Evolutionary conservation across 2,888 invertebrate species (phyloP).

Genomic region (Polia nebulosa): DNA sequence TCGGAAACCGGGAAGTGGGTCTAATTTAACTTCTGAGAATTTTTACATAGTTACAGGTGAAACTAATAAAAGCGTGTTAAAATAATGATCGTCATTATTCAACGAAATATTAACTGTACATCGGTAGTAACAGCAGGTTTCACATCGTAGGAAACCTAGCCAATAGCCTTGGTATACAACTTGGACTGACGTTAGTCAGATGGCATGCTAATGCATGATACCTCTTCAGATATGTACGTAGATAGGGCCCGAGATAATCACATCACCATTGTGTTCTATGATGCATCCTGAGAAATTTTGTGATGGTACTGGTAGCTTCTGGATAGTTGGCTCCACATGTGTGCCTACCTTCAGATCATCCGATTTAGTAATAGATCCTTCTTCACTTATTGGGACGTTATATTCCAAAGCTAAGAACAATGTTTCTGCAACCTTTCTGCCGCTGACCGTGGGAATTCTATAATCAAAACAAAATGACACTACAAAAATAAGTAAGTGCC

Average conservation of each 20-base stretch:
- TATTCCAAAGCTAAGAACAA: conserved; percentile 1
- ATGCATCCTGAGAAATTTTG: conserved; percentile 26
- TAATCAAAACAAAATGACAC: conserved; percentile 36
- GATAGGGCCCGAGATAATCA: conserved; percentile 35
- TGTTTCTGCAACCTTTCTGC: neutral
- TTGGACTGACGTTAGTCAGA: conserved; percentile 31
- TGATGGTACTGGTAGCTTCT: neutral
- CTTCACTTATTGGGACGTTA: neutral
- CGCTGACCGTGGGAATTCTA: conserved; percentile 13
- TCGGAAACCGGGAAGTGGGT: too few species aligned
- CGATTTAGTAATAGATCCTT: too few species aligned
- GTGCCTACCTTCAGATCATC: too few species aligned
- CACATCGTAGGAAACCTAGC: conserved; percentile 8
- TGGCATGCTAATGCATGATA: conserved; percentile 35
- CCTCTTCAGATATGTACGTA: conserved; percentile 38
- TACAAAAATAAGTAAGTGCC: conserved; percentile 26
- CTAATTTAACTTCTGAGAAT: too few species aligned
- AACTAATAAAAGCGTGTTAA: too few species aligned
- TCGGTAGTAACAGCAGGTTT: conserved; percentile 29
- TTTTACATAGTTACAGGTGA: too few species aligned
- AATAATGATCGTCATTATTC: conserved; percentile 27
- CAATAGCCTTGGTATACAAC: conserved; percentile 27
- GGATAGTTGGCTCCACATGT: conserved; percentile 7
- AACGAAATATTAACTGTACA: conserved; percentile 27
- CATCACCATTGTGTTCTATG: conserved; percentile 38